These are phyloP conservation scores for Hyppa rectilinea DNA, from an alignment of 2,888 invertebrate genomes.

Conservation along the genomic window DNA sequence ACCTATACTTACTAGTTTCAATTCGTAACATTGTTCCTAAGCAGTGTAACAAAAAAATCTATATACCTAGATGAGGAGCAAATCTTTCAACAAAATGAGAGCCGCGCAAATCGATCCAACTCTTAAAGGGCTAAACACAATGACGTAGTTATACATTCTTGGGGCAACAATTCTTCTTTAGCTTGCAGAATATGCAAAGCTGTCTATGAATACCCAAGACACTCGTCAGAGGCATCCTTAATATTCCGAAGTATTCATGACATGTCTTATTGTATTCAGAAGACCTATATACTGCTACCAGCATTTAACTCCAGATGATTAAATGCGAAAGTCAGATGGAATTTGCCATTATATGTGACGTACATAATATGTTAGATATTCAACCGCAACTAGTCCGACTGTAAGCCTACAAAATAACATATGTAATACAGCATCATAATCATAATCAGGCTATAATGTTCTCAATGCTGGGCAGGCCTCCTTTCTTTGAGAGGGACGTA, in stretches of 20 bases:
- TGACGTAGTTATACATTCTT: slow-evolving; percentile 7
- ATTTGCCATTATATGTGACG: neutral
- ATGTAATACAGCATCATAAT: too few species aligned
- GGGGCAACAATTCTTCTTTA: neutral
- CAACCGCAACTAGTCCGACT: neutral
- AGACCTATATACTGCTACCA: neutral
- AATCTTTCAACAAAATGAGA: neutral
- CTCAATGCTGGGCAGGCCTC: too few species aligned
- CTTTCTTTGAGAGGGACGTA: too few species aligned
- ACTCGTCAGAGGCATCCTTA: neutral
- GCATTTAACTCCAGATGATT: neutral
- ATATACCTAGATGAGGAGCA: slow-evolving; percentile 31
- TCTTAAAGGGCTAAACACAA: slow-evolving; percentile 24
- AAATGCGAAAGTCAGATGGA: neutral
- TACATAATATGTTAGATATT: neutral
- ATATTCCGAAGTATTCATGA: slow-evolving; percentile 27
- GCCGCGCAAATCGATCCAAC: slow-evolving; percentile 20
- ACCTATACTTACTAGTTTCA: slow-evolving; percentile 4
- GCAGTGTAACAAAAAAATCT: slow-evolving; percentile 21
- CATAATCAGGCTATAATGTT: too few species aligned
- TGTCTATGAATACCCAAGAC: slow-evolving; percentile 11
- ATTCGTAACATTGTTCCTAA: slow-evolving; percentile 5
- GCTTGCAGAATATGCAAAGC: slow-evolving; percentile 18
- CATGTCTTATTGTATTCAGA: neutral
- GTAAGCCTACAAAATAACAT: neutral